Base-by-base conservation (phyloP, 2,797 vertebrate species). In the Menidia menidia region DNA sequence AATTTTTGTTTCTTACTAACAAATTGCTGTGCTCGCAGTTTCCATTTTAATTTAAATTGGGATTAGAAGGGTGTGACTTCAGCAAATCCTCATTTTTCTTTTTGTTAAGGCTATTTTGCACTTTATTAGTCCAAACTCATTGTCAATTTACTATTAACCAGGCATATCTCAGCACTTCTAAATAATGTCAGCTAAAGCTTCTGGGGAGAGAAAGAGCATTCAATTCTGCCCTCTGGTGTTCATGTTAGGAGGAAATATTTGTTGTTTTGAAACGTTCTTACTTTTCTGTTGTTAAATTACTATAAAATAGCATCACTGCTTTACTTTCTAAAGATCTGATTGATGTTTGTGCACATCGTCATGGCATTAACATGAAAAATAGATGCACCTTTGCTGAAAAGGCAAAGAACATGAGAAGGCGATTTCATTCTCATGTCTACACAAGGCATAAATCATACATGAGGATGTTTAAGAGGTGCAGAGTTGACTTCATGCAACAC, bases 151-250 rank as follows among this genome's bases (percentile, higher is more conserved):
- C 45, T 75, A n/a, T 47, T 11, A 30, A 60, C 7, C 6, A 16
- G 9, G 19, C 57, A 48, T 9, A 16, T 69, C 56, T 59, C 66
- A 10, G 1, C 35, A 44, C n/a, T 41, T 65, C 0, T 47, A 6
- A 60, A 8, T 10, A 11, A 30, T 4, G 11, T 25, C 57, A 16
- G 45, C 7, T 11, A 2, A 3, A 16, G 16, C 8, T 25, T 63
- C 32, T 13, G 9, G 14, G 41, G 4, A 0, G 35, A 10, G 0
- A n/a, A 51, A 47, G 6, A 33, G 41, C 48, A 0, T 61, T 14
- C 78, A 61, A 2, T 69, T 47, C 82, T 86, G 89, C 86, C 89
- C 84, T 82, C 88, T 89, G 60, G 19, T 88, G 89, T 31, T 45
- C 47, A 2, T 33, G 4, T 50, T 31, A 30, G 19, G 59, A 0